Evolutionary conservation across 2,888 invertebrate genomes (phyloP).

Genomic region (Darwinula stevensoni): DNA sequence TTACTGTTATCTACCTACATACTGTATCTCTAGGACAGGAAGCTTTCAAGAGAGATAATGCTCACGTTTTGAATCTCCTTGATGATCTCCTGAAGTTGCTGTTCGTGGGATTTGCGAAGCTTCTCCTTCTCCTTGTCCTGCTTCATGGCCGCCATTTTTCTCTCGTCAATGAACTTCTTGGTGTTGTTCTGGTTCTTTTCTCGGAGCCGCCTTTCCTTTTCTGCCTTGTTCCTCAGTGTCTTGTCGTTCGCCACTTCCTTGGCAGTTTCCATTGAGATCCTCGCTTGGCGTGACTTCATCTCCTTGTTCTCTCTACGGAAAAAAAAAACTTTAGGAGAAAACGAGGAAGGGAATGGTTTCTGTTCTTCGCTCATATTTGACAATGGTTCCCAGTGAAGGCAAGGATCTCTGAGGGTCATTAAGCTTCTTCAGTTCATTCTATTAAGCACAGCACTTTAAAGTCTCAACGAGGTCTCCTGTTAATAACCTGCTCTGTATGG

Average conservation of each 20-base stretch:
- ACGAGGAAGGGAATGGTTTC: constrained; percentile 1
- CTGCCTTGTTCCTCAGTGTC: constrained; percentile 77
- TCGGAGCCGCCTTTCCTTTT: constrained; percentile 67
- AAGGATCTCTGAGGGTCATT: not conserved
- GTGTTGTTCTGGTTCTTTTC: constrained; percentile 95
- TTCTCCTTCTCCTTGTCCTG: constrained; percentile 75
- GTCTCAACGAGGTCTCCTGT: too few relatives aligned
- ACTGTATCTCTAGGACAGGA: too few relatives aligned
- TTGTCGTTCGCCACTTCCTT: constrained; percentile 88
- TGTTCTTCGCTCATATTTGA: not conserved
- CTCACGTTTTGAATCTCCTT: not conserved
- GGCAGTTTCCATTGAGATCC: constrained; percentile 84
- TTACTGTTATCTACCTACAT: too few relatives aligned
- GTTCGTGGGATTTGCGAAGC: constrained; percentile 63
- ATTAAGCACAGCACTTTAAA: too few relatives aligned
- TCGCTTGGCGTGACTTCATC: constrained; percentile 75
- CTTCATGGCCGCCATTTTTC: constrained; percentile 56
- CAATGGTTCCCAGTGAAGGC: not conserved
- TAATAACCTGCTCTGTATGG: too few relatives aligned
- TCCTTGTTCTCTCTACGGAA: constrained; percentile 60
- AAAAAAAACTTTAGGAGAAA: constrained; percentile 4
- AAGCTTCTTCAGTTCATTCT: not conserved
- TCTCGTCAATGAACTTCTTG: constrained; percentile 86
- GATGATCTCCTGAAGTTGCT: constrained; percentile 53
- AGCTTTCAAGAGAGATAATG: too few relatives aligned